Conservation (phyloP, 2,113 vertebrate species). For the Capra hircus region DNA sequence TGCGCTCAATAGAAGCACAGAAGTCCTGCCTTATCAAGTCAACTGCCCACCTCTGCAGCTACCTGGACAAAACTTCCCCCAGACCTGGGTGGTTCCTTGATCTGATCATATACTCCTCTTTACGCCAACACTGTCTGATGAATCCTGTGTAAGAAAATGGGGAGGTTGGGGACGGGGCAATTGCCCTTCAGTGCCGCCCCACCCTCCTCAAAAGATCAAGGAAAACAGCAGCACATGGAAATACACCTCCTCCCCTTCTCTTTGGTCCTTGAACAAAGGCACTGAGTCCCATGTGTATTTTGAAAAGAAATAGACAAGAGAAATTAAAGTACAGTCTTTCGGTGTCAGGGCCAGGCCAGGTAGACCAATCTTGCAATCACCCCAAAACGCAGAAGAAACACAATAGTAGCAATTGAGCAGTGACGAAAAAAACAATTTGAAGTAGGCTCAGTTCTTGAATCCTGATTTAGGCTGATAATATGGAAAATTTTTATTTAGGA, state of each 20-base stretch:
- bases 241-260: neutral
- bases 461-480: slow-evolving; percentile 70
- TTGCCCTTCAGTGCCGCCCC: neutral
- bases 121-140: neutral
- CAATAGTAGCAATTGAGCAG: slow-evolving; percentile 61
- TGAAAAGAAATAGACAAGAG: slow-evolving; percentile 17
- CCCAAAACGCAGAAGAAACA: slow-evolving; percentile 19
- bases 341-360: slow-evolving; percentile 17
- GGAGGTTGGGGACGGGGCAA: fast-evolving
- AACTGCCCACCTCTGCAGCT: fast-evolving
- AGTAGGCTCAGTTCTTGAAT: slow-evolving; percentile 57
- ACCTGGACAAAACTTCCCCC: neutral
- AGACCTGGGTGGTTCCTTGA: neutral
- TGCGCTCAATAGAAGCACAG: no score
- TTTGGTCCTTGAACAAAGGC: neutral
- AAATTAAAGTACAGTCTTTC: neutral
- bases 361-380: slow-evolving; percentile 39
- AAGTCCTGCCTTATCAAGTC: neutral
- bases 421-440: slow-evolving; percentile 57
- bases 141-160: neutral
- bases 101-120: neutral
- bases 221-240: neutral
- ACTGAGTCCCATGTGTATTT: neutral
- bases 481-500: slow-evolving; percentile 66
- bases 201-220: neutral